These are phyloP conservation scores for Galeruca laticollis DNA, from an alignment of 2,888 invertebrate species.

Conservation along the genomic window DNA sequence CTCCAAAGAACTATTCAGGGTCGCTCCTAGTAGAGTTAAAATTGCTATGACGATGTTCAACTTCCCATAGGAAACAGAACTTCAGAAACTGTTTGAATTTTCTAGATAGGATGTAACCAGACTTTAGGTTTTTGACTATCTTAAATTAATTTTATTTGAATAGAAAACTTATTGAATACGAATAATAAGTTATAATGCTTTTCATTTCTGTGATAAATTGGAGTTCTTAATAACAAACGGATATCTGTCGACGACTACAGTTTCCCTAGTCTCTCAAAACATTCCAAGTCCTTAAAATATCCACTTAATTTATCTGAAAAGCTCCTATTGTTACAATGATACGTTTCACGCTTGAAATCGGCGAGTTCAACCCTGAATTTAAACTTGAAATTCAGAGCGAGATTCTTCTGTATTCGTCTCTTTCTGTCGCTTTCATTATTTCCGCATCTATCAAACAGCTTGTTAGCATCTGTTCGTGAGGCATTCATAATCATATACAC, in stretches of 20 bases:
- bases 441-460: slow-evolving; percentile 62
- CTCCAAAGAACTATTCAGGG: too few species aligned
- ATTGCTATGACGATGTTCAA: too few species aligned
- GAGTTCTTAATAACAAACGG: not conserved
- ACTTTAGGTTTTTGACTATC: too few species aligned
- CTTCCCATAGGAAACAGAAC: too few species aligned
- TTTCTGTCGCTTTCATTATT: slow-evolving; percentile 60
- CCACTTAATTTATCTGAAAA: slow-evolving; percentile 48
- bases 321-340: slow-evolving; percentile 34
- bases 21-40: too few species aligned
- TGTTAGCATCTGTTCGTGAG: slow-evolving; percentile 60
- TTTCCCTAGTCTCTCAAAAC: not conserved
- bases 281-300: slow-evolving; percentile 47
- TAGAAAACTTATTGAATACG: not conserved
- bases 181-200: not conserved
- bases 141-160: not conserved
- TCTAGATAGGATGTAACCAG: too few species aligned
- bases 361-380: slow-evolving; percentile 59
- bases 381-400: slow-evolving; percentile 62
- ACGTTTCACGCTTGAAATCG: slow-evolving; percentile 55
- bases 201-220: not conserved
- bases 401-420: slow-evolving; percentile 51
- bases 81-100: too few species aligned
- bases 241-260: not conserved
- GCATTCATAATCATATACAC: slow-evolving; percentile 36